These are phyloP conservation scores for Drosophila testacea DNA, from an alignment of 2,888 invertebrate genomes.

Conservation along the genomic window DNA sequence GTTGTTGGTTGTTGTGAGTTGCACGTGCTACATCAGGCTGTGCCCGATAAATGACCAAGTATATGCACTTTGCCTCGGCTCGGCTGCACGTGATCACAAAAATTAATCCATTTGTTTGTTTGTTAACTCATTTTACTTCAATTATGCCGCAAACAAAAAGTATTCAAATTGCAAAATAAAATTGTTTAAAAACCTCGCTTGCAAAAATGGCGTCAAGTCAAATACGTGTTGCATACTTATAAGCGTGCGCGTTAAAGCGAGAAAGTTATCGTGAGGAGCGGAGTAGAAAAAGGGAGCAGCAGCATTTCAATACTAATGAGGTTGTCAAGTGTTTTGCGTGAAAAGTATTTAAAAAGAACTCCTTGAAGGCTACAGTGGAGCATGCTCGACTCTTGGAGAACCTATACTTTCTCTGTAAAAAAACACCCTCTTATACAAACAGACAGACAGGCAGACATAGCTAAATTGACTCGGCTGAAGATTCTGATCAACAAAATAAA, in stretches of 20 bases:
- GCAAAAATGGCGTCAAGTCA: slow-evolving; percentile 24
- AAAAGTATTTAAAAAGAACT: slow-evolving; percentile 13
- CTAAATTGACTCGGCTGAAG: too few relatives aligned
- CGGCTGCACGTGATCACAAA: slow-evolving; percentile 66
- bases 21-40: slow-evolving; percentile 57
- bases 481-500: too few relatives aligned
- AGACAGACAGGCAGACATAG: neutral
- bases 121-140: slow-evolving; percentile 77
- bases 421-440: neutral
- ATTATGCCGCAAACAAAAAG: slow-evolving; percentile 73
- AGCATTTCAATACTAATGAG: slow-evolving; percentile 75
- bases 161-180: slow-evolving; percentile 38
- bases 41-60: slow-evolving; percentile 64
- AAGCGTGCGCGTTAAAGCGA: slow-evolving; percentile 46
- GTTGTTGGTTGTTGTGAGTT: slow-evolving; percentile 13
- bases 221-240: slow-evolving; percentile 60
- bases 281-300: neutral
- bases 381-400: too few relatives aligned
- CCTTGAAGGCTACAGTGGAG: too few relatives aligned
- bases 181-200: slow-evolving; percentile 17
- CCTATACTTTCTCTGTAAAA: too few relatives aligned
- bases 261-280: neutral
- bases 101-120: slow-evolving; percentile 73
- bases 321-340: slow-evolving; percentile 73
- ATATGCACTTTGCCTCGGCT: slow-evolving; percentile 37